Evolutionary conservation across 2,113 vertebrate species (phyloP).

Genomic region (Crotalus tigris): DNA sequence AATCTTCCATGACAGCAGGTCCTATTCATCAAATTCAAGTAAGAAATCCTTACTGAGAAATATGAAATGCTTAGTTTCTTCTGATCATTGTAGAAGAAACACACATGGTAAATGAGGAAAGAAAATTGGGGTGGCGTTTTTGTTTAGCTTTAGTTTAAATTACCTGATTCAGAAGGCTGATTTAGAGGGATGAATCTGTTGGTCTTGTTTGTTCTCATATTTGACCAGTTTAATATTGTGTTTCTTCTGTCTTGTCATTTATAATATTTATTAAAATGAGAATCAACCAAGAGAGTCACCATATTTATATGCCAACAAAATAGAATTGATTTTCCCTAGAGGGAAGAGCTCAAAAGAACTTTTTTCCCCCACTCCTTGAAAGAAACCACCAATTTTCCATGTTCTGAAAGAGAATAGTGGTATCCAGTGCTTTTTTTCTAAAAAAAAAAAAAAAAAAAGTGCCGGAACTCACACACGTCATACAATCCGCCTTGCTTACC

Average conservation of each 20-base stretch:
- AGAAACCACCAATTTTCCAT: not conserved
- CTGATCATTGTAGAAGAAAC: not conserved
- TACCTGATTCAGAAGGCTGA: not conserved
- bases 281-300: not conserved
- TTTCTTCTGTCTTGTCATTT: not conserved
- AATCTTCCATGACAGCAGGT: not conserved
- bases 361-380: not conserved
- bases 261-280: not conserved
- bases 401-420: not conserved
- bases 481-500: no score
- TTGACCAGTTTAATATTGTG: not conserved
- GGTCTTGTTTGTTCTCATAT: not conserved
- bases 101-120: not conserved
- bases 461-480: no score
- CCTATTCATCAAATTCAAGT: not conserved
- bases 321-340: not conserved
- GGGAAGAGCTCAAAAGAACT: not conserved
- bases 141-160: not conserved
- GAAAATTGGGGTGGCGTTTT: not conserved
- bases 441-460: no score
- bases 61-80: not conserved
- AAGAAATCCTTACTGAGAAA: not conserved
- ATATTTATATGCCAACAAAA: not conserved
- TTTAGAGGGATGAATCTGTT: not conserved
- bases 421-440: not conserved